Evolutionary conservation across 2,888 invertebrate genomes (phyloP).

Genomic region (Coremacera marginata): DNA sequence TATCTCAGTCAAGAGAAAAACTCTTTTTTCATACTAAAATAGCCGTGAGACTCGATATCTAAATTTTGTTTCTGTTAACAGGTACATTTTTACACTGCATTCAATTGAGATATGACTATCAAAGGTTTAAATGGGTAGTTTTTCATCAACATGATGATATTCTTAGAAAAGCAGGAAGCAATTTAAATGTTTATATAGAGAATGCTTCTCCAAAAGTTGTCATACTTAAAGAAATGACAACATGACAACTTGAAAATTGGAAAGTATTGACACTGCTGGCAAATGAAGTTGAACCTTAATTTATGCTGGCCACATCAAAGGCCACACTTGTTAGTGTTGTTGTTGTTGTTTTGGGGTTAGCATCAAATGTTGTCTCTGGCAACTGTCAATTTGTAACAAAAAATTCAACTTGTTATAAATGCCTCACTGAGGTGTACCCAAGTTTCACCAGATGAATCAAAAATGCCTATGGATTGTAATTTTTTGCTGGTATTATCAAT

Average conservation of each 20-base stretch:
- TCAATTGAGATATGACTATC: too few relatives aligned
- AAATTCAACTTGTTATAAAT: not conserved
- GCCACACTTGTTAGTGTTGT: conserved; percentile 29
- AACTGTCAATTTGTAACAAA: not conserved
- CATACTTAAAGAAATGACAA: too few relatives aligned
- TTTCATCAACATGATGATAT: too few relatives aligned
- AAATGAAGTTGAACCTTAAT: not conserved
- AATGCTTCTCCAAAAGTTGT: too few relatives aligned
- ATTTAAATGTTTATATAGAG: too few relatives aligned
- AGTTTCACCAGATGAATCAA: conserved; percentile 23
- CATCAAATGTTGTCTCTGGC: too few relatives aligned
- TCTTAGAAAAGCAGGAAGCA: too few relatives aligned
- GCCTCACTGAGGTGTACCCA: conserved; percentile 10
- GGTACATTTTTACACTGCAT: too few relatives aligned
- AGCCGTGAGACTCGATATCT: too few relatives aligned
- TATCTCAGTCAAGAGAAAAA: too few relatives aligned
- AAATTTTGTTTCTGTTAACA: too few relatives aligned
- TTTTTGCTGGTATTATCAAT: conserved; percentile 23
- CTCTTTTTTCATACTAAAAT: not conserved
- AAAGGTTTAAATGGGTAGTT: too few relatives aligned
- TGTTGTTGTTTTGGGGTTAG: not conserved
- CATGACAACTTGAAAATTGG: not conserved
- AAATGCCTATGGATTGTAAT: not conserved
- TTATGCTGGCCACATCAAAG: conserved; percentile 21
- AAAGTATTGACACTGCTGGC: not conserved